Conservation (phyloP, 2,888 invertebrate genomes). For the Eledona agricola region DNA sequence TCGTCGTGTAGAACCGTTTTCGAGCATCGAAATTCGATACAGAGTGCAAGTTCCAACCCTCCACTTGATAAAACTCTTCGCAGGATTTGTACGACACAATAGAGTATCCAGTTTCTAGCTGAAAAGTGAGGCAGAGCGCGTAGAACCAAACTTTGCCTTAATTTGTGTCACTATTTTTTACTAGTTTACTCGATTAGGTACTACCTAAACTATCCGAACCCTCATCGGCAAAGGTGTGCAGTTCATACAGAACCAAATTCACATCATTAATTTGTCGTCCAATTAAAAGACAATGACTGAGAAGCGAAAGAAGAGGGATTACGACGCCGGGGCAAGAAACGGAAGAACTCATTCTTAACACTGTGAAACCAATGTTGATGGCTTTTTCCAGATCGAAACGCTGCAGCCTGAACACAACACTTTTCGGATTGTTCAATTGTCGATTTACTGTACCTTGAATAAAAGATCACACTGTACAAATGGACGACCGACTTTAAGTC, state of each 20-base stretch:
- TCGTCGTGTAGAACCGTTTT: slow-evolving; percentile 65
- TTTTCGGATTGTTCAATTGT: too few species aligned
- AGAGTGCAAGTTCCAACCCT: slow-evolving; percentile 63
- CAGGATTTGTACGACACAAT: slow-evolving; percentile 65
- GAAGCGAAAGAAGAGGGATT: slow-evolving; percentile 56
- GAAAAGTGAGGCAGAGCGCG: slow-evolving; percentile 66
- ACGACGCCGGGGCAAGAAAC: slow-evolving; percentile 54
- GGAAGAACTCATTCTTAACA: slow-evolving; percentile 56
- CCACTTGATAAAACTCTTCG: slow-evolving; percentile 66
- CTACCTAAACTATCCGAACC: slow-evolving; percentile 51
- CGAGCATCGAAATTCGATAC: slow-evolving; percentile 65
- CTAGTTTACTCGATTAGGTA: too few species aligned
- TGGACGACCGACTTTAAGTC: slow-evolving; percentile 62
- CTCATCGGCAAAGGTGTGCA: slow-evolving; percentile 52
- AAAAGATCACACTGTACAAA: too few species aligned
- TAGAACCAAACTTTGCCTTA: slow-evolving; percentile 71
- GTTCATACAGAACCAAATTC: slow-evolving; percentile 60
- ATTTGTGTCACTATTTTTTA: too few species aligned
- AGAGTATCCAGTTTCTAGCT: slow-evolving; percentile 70
- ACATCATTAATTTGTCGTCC: slow-evolving; percentile 59
- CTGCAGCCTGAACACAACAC: slow-evolving; percentile 45
- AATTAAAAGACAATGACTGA: slow-evolving; percentile 57
- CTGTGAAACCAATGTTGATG: slow-evolving; percentile 59
- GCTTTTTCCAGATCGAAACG: slow-evolving; percentile 58
- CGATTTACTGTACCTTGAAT: too few species aligned